phyloP scores from a whole-genome alignment of 2,113 vertebrate species.

The Otus sunia region DNA sequence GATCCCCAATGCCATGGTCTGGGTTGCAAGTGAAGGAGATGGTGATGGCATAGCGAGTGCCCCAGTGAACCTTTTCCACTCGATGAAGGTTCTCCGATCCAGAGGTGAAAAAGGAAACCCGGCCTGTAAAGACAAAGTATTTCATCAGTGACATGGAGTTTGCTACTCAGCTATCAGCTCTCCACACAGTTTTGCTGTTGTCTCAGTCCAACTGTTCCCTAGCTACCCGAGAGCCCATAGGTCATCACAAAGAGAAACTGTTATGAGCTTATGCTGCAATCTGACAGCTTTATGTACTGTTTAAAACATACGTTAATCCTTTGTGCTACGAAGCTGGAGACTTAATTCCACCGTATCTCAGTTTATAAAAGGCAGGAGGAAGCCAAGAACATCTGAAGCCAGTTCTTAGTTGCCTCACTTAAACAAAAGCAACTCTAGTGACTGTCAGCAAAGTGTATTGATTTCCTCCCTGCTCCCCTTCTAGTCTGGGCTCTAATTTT shows the following conservation, averaged over 20 bases:
- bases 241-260: not conserved
- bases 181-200: not conserved
- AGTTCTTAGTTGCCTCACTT: not conserved
- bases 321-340: not conserved
- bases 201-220: not conserved
- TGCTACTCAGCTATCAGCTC: not conserved
- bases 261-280: not conserved
- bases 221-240: not conserved
- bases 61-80: conserved; percentile 93
- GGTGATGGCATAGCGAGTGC: conserved; percentile 93
- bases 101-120: conserved; percentile 96
- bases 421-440: not conserved
- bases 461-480: not conserved
- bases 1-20: conserved; percentile 83
- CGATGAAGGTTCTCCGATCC: conserved; percentile 95
- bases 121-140: conserved; percentile 74
- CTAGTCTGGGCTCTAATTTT: not conserved
- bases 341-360: not conserved
- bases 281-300: not conserved
- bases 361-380: not conserved
- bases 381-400: not conserved
- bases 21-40: conserved; percentile 96
- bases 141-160: not conserved
- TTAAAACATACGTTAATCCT: not conserved
- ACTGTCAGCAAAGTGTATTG: not conserved